phyloP scores from a whole-genome alignment of 2,888 invertebrate genomes.

The Nemotelus nigrinus region DNA sequence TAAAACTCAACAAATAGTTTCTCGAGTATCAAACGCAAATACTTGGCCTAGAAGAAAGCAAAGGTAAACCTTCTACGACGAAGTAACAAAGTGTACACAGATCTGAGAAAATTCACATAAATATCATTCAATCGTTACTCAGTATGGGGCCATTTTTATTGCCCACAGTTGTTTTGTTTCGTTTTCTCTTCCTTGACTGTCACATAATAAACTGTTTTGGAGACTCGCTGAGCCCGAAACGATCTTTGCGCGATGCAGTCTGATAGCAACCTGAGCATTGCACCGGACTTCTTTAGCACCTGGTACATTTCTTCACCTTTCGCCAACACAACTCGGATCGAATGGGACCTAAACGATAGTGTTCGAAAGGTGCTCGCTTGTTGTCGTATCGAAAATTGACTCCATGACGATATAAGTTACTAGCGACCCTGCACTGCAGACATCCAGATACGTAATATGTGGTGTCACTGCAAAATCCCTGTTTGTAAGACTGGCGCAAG shows the following conservation, averaged over 20 bases:
- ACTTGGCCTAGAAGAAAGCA: too few species aligned
- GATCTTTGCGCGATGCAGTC: neutral
- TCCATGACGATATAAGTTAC: constrained; percentile 18
- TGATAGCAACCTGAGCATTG: neutral
- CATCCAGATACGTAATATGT: constrained; percentile 6
- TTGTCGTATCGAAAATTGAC: constrained; percentile 20
- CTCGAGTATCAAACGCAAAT: too few species aligned
- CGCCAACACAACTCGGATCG: neutral
- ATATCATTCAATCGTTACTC: constrained; percentile 50
- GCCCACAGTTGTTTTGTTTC: constrained; percentile 17
- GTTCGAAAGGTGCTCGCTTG: constrained; percentile 14
- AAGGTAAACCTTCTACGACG: neutral
- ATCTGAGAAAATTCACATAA: constrained; percentile 47
- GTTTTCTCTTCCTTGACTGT: constrained; percentile 15
- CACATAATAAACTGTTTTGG: constrained; percentile 13
- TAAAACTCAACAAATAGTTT: too few species aligned
- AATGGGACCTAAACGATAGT: neutral
- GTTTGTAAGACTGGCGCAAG: neutral
- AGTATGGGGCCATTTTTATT: constrained; percentile 50
- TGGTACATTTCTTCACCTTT: constrained; percentile 43
- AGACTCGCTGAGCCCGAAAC: neutral
- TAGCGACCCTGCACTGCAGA: neutral
- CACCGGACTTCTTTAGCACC: constrained; percentile 32
- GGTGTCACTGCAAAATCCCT: constrained; percentile 8
- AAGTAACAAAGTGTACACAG: constrained; percentile 35